A percentile compares a stretch with the other conserved stretches of the same genome.
Conservation (phyloP, 1,140 invertebrate genomes). For the Scaptomyza hsui region DNA sequence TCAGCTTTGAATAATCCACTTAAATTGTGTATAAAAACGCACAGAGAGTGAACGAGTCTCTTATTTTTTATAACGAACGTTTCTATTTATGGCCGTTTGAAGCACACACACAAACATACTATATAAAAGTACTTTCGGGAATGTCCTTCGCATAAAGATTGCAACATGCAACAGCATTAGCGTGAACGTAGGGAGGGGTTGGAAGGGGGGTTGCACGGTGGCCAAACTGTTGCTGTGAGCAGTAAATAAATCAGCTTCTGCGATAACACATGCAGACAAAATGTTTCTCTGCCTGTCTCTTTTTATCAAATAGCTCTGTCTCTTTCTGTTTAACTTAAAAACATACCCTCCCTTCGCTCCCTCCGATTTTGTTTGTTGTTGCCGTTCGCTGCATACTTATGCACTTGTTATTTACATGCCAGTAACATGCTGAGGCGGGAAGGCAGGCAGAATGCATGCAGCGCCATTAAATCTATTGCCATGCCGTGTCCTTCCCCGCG, state of each 20-base stretch:
- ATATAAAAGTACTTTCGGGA: constrained; percentile 52
- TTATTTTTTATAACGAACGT: constrained; percentile 68
- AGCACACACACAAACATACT: constrained; percentile 2
- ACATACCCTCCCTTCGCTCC: neutral
- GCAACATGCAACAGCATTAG: constrained; percentile 24
- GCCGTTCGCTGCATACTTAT: constrained; percentile 40
- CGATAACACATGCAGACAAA: constrained; percentile 37
- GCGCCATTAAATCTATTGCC: constrained; percentile 47
- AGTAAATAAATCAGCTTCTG: constrained; percentile 74
- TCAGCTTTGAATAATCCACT: constrained; percentile 77
- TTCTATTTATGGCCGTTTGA: constrained; percentile 10
- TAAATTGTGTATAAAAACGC: constrained; percentile 50
- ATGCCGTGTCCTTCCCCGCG: constrained; percentile 1
- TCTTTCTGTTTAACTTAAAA: constrained; percentile 2
- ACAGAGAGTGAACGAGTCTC: constrained; percentile 48
- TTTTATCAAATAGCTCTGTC: neutral
- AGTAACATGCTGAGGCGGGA: too few relatives aligned
- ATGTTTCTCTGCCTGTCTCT: constrained; percentile 16
- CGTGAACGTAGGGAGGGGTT: neutral
- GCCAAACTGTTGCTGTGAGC: constrained; percentile 73
- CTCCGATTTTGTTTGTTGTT: constrained; percentile 14
- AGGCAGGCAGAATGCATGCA: constrained; percentile 16
- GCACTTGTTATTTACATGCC: constrained; percentile 53
- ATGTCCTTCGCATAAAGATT: constrained; percentile 65
- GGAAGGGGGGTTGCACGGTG: constrained; percentile 11